Evolutionary conservation across 2,797 vertebrate genomes (phyloP).

Genomic region (Uromys caudimaculatus): DNA sequence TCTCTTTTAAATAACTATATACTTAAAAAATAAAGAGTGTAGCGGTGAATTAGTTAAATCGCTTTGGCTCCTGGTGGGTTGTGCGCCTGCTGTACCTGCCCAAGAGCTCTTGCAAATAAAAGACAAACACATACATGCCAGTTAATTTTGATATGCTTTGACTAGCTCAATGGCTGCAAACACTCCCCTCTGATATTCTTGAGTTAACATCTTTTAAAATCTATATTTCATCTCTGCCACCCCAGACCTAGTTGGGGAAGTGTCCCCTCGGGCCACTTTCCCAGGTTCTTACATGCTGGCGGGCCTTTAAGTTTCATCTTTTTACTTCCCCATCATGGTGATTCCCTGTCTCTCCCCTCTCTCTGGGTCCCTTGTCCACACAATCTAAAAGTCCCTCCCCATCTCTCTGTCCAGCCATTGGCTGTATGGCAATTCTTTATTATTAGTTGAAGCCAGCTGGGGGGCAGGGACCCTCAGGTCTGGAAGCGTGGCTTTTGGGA

Average conservation of each 20-base stretch:
- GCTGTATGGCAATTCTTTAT: background rate
- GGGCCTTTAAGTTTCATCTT: background rate
- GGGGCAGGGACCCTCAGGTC: background rate
- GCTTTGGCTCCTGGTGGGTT: background rate
- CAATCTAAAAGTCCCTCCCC: background rate
- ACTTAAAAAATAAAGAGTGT: conserved; percentile 30
- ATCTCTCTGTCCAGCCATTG: background rate
- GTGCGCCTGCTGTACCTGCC: accelerated
- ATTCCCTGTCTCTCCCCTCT: background rate
- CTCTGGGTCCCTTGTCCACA: background rate
- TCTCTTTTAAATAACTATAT: conserved; percentile 56
- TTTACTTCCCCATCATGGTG: background rate
- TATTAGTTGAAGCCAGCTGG: background rate
- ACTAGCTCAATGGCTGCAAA: background rate
- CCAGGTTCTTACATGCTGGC: background rate
- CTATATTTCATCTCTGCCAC: background rate
- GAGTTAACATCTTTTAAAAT: background rate
- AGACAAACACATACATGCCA: background rate
- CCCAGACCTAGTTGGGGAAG: background rate
- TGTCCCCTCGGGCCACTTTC: background rate
- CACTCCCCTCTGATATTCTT: background rate
- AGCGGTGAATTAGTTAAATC: background rate
- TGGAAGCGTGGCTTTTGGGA: background rate
- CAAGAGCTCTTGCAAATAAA: background rate
- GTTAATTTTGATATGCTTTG: background rate